Percentiles rank a stretch among this genome's conserved stretches.
These are phyloP conservation scores for Propithecus perrieri DNA, from an alignment of 2,797 vertebrate genomes.

Conservation along the genomic window DNA sequence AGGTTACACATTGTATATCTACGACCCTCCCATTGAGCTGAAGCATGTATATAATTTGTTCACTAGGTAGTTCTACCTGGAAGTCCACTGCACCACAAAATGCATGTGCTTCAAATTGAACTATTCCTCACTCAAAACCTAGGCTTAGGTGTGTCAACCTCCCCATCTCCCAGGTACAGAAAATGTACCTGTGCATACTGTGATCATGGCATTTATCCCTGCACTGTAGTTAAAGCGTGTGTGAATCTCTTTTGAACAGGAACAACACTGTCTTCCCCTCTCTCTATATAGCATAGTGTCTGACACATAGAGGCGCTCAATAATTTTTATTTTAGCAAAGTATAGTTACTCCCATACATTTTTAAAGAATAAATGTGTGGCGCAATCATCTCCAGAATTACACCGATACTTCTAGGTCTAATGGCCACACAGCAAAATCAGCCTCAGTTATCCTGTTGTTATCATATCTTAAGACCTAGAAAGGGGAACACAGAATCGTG, in stretches of 20 bases:
- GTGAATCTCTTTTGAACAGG: not conserved
- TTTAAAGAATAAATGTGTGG: not conserved
- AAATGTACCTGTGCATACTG: not conserved
- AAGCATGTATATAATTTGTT: not conserved
- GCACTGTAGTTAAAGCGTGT: not conserved
- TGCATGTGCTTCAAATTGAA: not conserved
- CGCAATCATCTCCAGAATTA: not conserved
- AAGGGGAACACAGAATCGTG: not conserved
- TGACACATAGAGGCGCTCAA: not conserved
- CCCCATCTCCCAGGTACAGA: not conserved
- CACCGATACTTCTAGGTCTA: not conserved
- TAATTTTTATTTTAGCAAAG: not conserved
- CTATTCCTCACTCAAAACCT: not conserved
- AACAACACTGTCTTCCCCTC: not conserved
- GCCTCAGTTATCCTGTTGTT: not conserved
- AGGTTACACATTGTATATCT: not conserved
- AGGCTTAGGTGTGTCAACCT: not conserved
- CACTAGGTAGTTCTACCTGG: not conserved
- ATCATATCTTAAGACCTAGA: not conserved
- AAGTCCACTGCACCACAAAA: not conserved
- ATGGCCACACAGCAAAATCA: not conserved
- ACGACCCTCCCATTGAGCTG: not conserved
- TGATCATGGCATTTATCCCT: not conserved
- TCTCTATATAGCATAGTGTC: not conserved
- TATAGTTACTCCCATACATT: not conserved